These are phyloP conservation scores for Clytia hemisphaerica DNA, from an alignment of 30 jellyfish, hydroid and myxozoan species.

Conservation along the genomic window DNA sequence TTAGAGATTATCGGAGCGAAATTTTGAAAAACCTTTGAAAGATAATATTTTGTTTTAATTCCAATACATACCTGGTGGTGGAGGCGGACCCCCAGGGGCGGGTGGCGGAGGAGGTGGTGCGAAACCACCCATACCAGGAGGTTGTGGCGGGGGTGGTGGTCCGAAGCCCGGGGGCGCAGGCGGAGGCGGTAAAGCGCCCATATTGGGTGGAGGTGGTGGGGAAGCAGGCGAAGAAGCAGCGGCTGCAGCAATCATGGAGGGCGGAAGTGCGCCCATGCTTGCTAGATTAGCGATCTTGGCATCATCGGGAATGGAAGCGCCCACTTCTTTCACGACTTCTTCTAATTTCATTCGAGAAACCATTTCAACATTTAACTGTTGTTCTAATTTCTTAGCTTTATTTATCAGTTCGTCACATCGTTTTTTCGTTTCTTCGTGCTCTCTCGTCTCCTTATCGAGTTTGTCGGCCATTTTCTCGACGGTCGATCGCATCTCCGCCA, in stretches of 20 bases:
- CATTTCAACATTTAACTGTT: slow-evolving; percentile 73
- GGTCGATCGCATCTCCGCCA: slow-evolving; percentile 84
- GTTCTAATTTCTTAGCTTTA: slow-evolving; percentile 50
- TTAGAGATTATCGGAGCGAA: no score
- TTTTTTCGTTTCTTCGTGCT: slow-evolving; percentile 64
- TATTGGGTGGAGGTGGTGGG: slow-evolving; percentile 43
- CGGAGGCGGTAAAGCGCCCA: slow-evolving; percentile 52
- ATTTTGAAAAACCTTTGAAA: no score
- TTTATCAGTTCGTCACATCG: slow-evolving; percentile 76
- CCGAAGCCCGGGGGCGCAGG: slow-evolving; percentile 58
- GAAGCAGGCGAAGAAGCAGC: slow-evolving; percentile 42
- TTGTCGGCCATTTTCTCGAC: slow-evolving; percentile 98
- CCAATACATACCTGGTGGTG: no score
- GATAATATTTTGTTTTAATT: no score
- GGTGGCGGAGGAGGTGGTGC: slow-evolving; percentile 46
- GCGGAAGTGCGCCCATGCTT: slow-evolving; percentile 78
- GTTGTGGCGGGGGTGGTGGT: slow-evolving; percentile 84
- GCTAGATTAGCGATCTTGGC: slow-evolving; percentile 89
- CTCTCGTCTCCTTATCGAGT: slow-evolving; percentile 84
- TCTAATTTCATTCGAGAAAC: slow-evolving; percentile 64
- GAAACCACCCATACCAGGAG: slow-evolving; percentile 53
- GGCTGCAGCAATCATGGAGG: slow-evolving; percentile 40
- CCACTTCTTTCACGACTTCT: slow-evolving; percentile 87
- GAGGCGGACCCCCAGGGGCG: no score
- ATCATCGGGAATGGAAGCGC: slow-evolving; percentile 92